Conservation (phyloP, 2,888 invertebrate species). For the Nezara viridula region DNA sequence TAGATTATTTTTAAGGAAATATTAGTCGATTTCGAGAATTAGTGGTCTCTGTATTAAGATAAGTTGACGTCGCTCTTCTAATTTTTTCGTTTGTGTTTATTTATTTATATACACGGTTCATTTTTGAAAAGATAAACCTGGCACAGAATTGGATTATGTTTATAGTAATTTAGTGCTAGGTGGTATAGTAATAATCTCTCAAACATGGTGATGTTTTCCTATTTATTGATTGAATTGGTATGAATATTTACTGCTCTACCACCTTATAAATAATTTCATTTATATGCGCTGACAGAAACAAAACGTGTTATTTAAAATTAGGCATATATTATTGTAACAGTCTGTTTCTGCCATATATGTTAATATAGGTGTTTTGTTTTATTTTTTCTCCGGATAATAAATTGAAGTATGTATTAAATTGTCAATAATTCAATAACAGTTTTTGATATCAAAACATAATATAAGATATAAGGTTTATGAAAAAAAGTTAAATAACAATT, state of each 20-base stretch:
- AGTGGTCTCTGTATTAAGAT: neutral
- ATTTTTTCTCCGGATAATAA: no score
- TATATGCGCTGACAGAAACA: neutral
- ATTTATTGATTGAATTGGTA: neutral
- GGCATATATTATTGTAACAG: no score
- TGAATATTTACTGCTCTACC: neutral
- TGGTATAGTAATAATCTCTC: neutral
- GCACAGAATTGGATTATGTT: neutral
- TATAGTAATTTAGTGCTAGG: neutral
- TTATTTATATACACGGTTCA: neutral
- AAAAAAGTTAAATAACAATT: no score
- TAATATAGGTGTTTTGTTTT: no score
- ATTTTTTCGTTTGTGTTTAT: neutral
- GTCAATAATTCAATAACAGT: no score
- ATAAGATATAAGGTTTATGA: no score
- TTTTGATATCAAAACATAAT: no score
- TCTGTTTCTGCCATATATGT: no score
- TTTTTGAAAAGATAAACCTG: neutral
- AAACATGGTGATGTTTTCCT: neutral
- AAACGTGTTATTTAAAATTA: no score
- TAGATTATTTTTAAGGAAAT: neutral
- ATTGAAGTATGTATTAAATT: no score
- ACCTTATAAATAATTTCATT: neutral
- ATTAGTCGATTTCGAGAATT: conserved; percentile 27
- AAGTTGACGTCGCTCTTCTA: neutral